Base-by-base conservation (phyloP, 1,140 invertebrate genomes). In the Drosophila ohnishii region DNA sequence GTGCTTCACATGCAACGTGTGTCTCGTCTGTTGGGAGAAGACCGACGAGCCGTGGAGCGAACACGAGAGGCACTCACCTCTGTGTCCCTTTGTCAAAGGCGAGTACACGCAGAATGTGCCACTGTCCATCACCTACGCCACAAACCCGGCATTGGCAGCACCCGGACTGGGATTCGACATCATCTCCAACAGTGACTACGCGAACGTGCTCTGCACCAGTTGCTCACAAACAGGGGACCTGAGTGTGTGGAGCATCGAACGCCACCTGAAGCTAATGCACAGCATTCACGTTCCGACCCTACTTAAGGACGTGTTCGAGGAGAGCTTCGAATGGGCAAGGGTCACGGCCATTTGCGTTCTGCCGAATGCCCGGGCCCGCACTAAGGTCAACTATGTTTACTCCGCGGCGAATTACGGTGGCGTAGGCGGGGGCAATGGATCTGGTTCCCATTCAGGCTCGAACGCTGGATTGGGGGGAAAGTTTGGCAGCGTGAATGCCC, bases 1-100 rank as follows among this genome's bases (percentile, higher is more conserved):
- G 95, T 99, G 98, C 91, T 99, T 98, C 91, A 97, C 96, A 0
- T 99, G 98, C 92, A 96, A 95, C 80, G 96, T 98, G 4, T 98
- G 97, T 86, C 93, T 98, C 5, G 97, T 98, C 1, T 98, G 96
- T 92, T 99, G 98, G 98, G 98, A 99, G 92, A 96, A 97, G 63
- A 97, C 96, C 0, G 97, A 98, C 93, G 97, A 98, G 92, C 98
- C 97, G 1, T 98, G 97, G 97, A 97, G 97, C 75, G 97, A 99
- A 91, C 97, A 98, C 88, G 97, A 98, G 92, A 93, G 97, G 9
- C 97, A 99, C 92, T 98, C 97, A 19, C 97, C 97, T 11, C 94
- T 95, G 63, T 99, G 97, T 92, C 96, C 97, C 1, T 98, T 98
- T 92, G 96, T 99, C 3, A 96, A 97, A 87, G 97, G 97, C 19